Conservation (phyloP, 2,797 vertebrate species). For the Neosilurus hyrtlii region DNA sequence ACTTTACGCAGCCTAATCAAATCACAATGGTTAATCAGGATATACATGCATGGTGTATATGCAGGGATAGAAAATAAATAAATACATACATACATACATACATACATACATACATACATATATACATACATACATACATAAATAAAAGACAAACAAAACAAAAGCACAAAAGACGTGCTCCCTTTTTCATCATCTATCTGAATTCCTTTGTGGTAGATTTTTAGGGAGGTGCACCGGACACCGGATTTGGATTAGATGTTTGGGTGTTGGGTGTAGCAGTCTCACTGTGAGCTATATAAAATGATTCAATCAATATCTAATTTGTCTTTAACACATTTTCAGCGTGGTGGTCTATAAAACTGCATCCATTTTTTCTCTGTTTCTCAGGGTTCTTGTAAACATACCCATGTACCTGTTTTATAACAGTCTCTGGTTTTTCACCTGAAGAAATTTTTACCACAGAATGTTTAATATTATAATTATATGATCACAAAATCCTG, state of each 20-base stretch:
- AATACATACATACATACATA: too few species aligned
- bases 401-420: neutral
- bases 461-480: neutral
- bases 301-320: constrained; percentile 19
- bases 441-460: neutral
- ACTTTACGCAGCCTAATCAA: constrained; percentile 28
- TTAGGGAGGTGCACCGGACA: neutral
- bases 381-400: neutral
- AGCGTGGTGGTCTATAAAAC: neutral
- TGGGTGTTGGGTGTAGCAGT: constrained; percentile 18
- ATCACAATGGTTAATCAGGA: constrained; percentile 13
- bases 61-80: too few species aligned
- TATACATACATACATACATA: too few species aligned
- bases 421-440: neutral
- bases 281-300: constrained; percentile 1
- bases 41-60: too few species aligned
- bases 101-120: too few species aligned
- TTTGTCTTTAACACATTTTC: constrained; percentile 11
- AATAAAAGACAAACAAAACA: too few species aligned
- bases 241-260: constrained; percentile 17
- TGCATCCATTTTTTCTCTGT: neutral
- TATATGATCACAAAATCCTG: neutral
- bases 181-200: neutral
- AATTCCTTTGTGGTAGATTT: neutral
- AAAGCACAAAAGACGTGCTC: too few species aligned